phyloP scores from a whole-genome alignment of 2,113 vertebrate genomes.

The Hiodon alosoides region DNA sequence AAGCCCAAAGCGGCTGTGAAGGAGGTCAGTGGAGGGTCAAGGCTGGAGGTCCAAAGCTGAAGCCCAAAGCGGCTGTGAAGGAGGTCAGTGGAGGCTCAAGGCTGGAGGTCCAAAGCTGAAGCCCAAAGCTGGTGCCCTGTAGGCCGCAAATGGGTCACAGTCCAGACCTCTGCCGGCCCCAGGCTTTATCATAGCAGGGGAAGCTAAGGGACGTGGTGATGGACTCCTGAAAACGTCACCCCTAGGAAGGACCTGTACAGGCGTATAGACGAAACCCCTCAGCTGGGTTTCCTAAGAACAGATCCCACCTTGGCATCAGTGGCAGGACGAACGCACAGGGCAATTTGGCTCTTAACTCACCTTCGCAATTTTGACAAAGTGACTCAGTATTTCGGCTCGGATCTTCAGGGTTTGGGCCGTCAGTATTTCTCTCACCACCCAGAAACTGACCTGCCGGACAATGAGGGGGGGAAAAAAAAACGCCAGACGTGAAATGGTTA shows the following conservation, averaged over 20 bases:
- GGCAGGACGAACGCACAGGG: not conserved
- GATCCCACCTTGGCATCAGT: not conserved
- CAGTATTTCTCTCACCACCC: conserved; percentile 92
- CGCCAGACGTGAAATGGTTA: not conserved
- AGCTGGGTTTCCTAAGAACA: not conserved
- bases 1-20: too few relatives aligned
- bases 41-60: too few relatives aligned
- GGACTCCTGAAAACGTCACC: not conserved
- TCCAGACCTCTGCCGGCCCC: not conserved
- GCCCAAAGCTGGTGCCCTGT: too few relatives aligned
- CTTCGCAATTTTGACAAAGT: conserved; percentile 97
- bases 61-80: too few relatives aligned
- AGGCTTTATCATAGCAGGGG: not conserved
- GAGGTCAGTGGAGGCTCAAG: too few relatives aligned
- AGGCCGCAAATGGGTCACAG: too few relatives aligned
- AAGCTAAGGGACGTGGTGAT: not conserved
- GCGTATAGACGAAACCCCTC: too few relatives aligned
- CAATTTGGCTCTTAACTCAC: conserved; percentile 59
- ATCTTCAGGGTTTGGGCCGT: conserved; percentile 94
- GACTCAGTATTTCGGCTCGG: conserved; percentile 87
- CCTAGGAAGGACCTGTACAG: too few relatives aligned
- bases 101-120: too few relatives aligned
- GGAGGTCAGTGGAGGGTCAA: too few relatives aligned
- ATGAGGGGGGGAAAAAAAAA: conserved; percentile 11
- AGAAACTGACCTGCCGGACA: conserved; percentile 86